phyloP scores from a whole-genome alignment of 2,888 invertebrate species.

The Sesia bembeciformis region DNA sequence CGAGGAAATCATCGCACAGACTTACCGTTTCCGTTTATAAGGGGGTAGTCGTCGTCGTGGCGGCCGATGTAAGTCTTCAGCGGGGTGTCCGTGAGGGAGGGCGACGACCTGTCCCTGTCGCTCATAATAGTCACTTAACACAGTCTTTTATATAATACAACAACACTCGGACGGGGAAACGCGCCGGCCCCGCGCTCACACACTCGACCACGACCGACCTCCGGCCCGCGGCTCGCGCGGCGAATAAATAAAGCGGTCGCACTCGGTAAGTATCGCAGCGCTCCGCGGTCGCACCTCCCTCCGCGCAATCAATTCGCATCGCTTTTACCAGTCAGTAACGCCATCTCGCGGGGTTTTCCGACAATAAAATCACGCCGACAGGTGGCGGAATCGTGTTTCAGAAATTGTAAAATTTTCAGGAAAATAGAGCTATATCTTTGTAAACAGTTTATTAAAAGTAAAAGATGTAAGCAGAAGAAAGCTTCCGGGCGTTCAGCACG shows the following conservation, averaged over 20 bases:
- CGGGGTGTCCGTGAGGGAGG: constrained; percentile 91
- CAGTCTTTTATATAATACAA: constrained; percentile 40
- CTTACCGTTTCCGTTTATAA: constrained; percentile 84
- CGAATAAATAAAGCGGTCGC: constrained; percentile 50
- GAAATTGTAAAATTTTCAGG: constrained; percentile 1
- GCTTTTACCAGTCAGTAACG: neutral
- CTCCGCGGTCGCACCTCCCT: constrained; percentile 13
- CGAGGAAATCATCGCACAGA: constrained; percentile 17
- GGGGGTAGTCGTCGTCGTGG: constrained; percentile 86
- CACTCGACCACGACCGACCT: constrained; percentile 61
- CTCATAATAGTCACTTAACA: constrained; percentile 84
- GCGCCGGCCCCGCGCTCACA: constrained; percentile 58
- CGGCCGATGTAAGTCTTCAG: constrained; percentile 89
- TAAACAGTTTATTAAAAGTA: constrained; percentile 45
- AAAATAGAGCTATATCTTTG: constrained; percentile 31
- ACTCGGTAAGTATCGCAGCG: constrained; percentile 10
- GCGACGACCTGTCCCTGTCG: constrained; percentile 92
- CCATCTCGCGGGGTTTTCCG: neutral
- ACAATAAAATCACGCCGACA: neutral
- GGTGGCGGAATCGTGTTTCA: neutral
- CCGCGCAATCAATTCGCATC: constrained; percentile 20
- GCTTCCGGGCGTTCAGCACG: constrained; percentile 12
- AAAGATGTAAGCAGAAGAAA: constrained; percentile 23
- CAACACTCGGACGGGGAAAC: constrained; percentile 39
- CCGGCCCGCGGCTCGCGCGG: constrained; percentile 73